Evolutionary conservation across 1,140 invertebrate species (phyloP).

Genomic region (Aphaenogaster ashmeadi): DNA sequence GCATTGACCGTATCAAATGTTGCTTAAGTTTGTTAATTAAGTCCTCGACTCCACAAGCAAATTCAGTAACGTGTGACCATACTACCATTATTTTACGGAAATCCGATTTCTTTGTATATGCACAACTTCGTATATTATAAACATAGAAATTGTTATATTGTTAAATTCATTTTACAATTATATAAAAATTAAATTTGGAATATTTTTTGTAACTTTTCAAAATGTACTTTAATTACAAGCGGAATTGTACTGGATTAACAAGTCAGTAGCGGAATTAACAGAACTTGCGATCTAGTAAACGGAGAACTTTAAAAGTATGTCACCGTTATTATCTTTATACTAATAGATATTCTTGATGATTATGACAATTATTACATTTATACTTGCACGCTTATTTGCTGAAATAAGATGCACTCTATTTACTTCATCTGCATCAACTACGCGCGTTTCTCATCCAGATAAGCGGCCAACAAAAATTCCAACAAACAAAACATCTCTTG

Average conservation of each 20-base stretch:
- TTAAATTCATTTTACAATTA: not conserved
- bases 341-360: not conserved
- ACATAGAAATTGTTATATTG: not conserved
- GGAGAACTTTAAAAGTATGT: not conserved
- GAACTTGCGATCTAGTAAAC: not conserved
- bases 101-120: not conserved
- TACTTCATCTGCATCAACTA: not conserved
- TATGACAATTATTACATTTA: conserved; percentile 22
- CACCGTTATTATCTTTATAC: not conserved
- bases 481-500: conserved; percentile 5
- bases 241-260: not conserved
- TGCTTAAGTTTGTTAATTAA: conserved; percentile 61
- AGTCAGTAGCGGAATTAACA: not conserved
- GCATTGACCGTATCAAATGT: conserved; percentile 61
- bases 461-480: conserved; percentile 9
- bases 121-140: not conserved
- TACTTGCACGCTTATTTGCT: not conserved
- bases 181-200: not conserved
- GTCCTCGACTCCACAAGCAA: not conserved
- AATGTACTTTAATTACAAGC: not conserved
- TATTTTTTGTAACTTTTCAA: not conserved
- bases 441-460: not conserved
- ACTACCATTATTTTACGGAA: not conserved
- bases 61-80: conserved; percentile 18
- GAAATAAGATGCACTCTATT: not conserved